These are phyloP conservation scores for Fringilla coelebs DNA, from an alignment of 2,797 vertebrate species.

Conservation along the genomic window DNA sequence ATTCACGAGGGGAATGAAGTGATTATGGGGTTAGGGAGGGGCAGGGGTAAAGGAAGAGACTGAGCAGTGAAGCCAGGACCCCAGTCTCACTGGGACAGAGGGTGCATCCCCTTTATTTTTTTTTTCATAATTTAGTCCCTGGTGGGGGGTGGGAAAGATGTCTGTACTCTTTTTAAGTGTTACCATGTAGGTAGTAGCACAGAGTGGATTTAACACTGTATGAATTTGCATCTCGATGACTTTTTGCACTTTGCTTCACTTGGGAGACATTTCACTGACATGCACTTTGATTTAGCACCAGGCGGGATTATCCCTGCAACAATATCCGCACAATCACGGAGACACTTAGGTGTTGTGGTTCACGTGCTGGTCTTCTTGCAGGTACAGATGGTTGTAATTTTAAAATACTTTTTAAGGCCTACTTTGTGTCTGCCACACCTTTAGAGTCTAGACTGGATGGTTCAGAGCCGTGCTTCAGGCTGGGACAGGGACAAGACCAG, in stretches of 20 bases:
- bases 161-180: not conserved
- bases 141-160: not conserved
- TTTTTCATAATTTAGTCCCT: not conserved
- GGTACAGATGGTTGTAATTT: not conserved
- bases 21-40: not conserved
- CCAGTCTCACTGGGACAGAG: not conserved
- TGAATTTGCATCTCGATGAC: not conserved
- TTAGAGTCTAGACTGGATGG: not conserved
- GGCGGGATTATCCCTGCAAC: not conserved
- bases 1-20: not conserved
- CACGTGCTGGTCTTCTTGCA: not conserved
- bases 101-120: not conserved
- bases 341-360: not conserved
- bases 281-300: not conserved
- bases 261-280: not conserved
- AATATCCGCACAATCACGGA: not conserved
- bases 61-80: not conserved
- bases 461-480: not conserved
- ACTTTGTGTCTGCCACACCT: not conserved
- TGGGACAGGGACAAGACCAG: not conserved
- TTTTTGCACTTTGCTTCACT: not conserved
- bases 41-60: not conserved
- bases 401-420: not conserved
- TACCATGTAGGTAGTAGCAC: not conserved
- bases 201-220: not conserved